These are phyloP conservation scores for Ligdia adustata DNA, from an alignment of 2,888 invertebrate genomes.

Conservation along the genomic window DNA sequence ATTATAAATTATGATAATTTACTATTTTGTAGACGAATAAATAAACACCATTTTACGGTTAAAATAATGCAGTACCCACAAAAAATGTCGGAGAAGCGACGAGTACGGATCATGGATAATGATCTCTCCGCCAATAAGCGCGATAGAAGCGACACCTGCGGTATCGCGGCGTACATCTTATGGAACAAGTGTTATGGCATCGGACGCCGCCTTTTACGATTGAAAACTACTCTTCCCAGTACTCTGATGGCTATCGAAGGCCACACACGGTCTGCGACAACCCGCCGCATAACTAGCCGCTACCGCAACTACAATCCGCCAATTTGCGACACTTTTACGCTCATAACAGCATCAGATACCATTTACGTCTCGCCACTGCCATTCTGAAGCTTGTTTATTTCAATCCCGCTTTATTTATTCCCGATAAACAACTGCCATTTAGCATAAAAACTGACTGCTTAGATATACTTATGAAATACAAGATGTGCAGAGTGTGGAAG, in stretches of 20 bases:
- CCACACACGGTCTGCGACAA: slow-evolving; percentile 65
- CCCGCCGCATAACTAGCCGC: slow-evolving; percentile 63
- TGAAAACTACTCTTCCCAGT: slow-evolving; percentile 58
- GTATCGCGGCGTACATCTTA: slow-evolving; percentile 69
- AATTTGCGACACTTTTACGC: slow-evolving; percentile 71
- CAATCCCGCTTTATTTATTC: slow-evolving; percentile 42
- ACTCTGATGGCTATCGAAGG: slow-evolving; percentile 69
- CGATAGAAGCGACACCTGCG: slow-evolving; percentile 42
- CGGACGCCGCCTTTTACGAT: slow-evolving; percentile 69
- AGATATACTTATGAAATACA: slow-evolving; percentile 46
- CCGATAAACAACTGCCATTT: slow-evolving; percentile 21
- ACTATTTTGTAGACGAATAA: neutral
- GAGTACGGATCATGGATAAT: slow-evolving; percentile 59
- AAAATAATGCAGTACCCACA: slow-evolving; percentile 16
- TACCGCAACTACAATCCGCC: slow-evolving; percentile 52
- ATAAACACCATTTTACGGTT: neutral
- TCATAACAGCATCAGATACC: slow-evolving; percentile 63
- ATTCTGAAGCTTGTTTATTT: slow-evolving; percentile 52
- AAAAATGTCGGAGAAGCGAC: slow-evolving; percentile 34
- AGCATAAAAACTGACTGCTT: slow-evolving; percentile 17
- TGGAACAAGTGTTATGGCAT: slow-evolving; percentile 77
- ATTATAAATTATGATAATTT: neutral
- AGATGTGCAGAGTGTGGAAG: slow-evolving; percentile 75
- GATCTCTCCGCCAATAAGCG: slow-evolving; percentile 58
- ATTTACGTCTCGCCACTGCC: slow-evolving; percentile 54